Evolutionary conservation across 2,797 vertebrate genomes (phyloP), one percentile per base, ranked within the genome.

Genomic region (Acestrorhynchus altus): DNA sequence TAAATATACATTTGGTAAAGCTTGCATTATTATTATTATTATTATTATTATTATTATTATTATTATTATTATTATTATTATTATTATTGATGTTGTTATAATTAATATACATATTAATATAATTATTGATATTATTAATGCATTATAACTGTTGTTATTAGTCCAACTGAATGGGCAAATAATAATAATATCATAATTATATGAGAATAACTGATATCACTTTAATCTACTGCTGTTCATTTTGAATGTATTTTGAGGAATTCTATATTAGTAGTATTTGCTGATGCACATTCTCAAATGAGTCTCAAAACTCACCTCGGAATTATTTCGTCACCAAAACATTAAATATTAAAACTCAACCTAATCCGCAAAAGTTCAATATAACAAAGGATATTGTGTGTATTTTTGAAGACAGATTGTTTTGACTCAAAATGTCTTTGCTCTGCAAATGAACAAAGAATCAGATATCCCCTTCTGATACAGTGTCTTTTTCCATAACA

Each of bases 361-460:
- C n/a, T n/a, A n/a, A n/a, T 24, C 6, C 31, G 66, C 83, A 84
- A 78, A 83, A 72, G 83, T 26, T 72, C 70, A 86, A 84, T 72
- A 81, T 87, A 85, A 93, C 88, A 92, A 87, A 26, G 71, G 57
- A 18, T 35, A 35, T 79, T 85, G 6, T 2, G 31, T 86, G 80
- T 84, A 89, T 89, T 95, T 92, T 91, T 71, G 66, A 95, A 93
- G 96, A 98, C 97, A 96, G 95, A 96, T 97, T 97, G 96, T 97
- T 96, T 98, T 98, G 98, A 98, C 98, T 98, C 92, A 94, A 97
- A 97, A 97, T 80, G 90, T 90, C 96, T 96, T 95, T 95, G 96
- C 95, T 95, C 95, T 91, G 93, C 94, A 95, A 92, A 93, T 92
- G 93, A 96, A 96, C 95, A 96, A 94, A 94, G 93, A 93, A 89